Evolutionary conservation across 2,888 invertebrate species (phyloP).

Genomic region (Branchinecta sandiegonensis): DNA sequence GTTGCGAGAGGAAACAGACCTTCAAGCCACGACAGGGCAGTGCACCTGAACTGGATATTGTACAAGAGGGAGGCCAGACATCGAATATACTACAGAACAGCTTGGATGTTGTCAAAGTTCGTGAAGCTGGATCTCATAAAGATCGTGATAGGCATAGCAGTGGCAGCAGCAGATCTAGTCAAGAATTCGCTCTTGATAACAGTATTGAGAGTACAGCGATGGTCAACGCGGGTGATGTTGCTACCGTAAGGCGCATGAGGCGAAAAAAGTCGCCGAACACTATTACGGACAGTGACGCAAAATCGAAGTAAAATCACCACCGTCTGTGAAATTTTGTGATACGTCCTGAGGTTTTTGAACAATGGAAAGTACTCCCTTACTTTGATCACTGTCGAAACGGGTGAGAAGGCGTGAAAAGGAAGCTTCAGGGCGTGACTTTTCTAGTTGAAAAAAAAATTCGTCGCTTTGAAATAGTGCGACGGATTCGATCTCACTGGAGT

Average conservation of each 20-base stretch:
- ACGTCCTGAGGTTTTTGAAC: too few species aligned
- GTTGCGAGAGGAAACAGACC: slow-evolving; percentile 7
- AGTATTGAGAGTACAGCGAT: slow-evolving; percentile 2
- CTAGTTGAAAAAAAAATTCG: too few species aligned
- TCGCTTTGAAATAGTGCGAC: too few species aligned
- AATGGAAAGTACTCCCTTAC: too few species aligned
- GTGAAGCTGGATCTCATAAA: neutral
- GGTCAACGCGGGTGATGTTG: slow-evolving; percentile 13
- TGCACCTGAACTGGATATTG: neutral
- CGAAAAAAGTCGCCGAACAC: neutral
- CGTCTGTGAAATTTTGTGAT: too few species aligned
- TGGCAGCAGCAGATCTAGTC: neutral
- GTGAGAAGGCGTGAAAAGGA: too few species aligned
- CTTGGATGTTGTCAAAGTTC: neutral
- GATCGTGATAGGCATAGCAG: neutral
- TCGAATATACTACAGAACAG: neutral
- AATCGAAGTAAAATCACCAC: too few species aligned
- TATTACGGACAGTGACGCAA: too few species aligned
- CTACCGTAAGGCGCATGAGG: neutral
- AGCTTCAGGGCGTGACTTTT: too few species aligned
- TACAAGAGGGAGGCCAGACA: neutral
- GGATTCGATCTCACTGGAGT: too few species aligned
- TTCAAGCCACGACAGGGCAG: neutral
- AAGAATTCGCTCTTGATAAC: neutral
- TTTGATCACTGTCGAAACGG: too few species aligned